Conservation (phyloP, 2,888 invertebrate genomes). For the Andrena minutula region DNA sequence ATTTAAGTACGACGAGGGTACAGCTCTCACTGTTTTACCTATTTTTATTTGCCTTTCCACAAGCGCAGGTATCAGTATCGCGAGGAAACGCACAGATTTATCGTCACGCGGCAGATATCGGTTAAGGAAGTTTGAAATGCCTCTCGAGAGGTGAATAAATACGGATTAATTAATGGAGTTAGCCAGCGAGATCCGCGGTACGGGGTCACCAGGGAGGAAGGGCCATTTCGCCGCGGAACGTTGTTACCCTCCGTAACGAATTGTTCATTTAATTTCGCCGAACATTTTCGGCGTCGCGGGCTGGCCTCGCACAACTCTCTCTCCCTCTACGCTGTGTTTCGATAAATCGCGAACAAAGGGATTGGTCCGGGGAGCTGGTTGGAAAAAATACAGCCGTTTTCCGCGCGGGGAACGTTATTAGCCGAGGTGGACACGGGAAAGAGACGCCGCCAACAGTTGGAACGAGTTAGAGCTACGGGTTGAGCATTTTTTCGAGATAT, state of each 20-base stretch:
- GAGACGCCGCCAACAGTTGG: conserved; percentile 50
- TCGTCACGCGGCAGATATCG: conserved; percentile 34
- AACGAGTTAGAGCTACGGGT: conserved; percentile 58
- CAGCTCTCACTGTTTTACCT: too few relatives aligned
- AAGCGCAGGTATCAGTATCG: neutral
- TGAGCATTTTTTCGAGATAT: conserved; percentile 70
- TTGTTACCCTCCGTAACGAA: conserved; percentile 76
- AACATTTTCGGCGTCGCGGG: conserved; percentile 75
- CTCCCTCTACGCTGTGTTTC: conserved; percentile 61
- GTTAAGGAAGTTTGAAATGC: conserved; percentile 65
- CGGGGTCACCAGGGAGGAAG: conserved; percentile 67
- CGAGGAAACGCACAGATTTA: conserved; percentile 27
- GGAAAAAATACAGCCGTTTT: conserved; percentile 63
- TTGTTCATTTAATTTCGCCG: conserved; percentile 80
- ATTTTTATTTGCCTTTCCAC: too few relatives aligned
- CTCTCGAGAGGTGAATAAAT: conserved; percentile 70
- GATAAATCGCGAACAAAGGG: conserved; percentile 64
- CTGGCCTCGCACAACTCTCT: conserved; percentile 53
- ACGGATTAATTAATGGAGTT: conserved; percentile 71
- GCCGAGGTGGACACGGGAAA: conserved; percentile 50
- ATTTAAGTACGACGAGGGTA: too few relatives aligned
- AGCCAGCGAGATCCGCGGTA: conserved; percentile 55
- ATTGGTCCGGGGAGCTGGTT: neutral
- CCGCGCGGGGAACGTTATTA: conserved; percentile 60
- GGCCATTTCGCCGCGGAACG: conserved; percentile 60